Percentiles rank a stretch among this genome's conserved stretches.
These are phyloP conservation scores for Pseudochirops cupreus DNA, from an alignment of 2,797 vertebrate genomes.

Conservation along the genomic window DNA sequence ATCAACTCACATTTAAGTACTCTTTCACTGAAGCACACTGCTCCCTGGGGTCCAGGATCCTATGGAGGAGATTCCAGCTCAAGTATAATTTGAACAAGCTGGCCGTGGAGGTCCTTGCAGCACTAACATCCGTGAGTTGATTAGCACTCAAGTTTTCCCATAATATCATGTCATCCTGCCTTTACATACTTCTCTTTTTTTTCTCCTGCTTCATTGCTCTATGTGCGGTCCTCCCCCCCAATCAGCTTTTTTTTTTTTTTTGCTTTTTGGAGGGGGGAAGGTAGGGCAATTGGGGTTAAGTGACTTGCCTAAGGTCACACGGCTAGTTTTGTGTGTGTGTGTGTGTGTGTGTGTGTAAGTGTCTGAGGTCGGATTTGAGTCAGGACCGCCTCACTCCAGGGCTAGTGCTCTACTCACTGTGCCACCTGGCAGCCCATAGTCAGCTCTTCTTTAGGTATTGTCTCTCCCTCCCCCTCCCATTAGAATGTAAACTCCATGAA, in stretches of 20 bases:
- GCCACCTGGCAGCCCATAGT: no score
- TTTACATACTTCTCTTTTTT: neutral
- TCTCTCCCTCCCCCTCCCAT: no score
- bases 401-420: no score
- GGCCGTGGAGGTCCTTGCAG: neutral
- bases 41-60: neutral
- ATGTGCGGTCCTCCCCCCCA: neutral
- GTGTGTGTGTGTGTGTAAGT: no score
- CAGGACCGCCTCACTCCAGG: no score
- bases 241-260: neutral
- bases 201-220: neutral
- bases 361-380: no score
- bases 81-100: neutral
- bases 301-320: no score
- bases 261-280: no score
- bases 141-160: neutral
- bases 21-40: neutral
- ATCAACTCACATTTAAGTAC: neutral
- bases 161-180: neutral
- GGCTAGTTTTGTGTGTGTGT: no score
- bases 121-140: neutral
- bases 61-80: neutral
- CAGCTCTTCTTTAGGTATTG: neutral
- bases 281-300: no score
- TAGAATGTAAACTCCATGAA: no score